phyloP scores from a whole-genome alignment of 2,797 vertebrate genomes.

The Phrynocephalus forsythii region DNA sequence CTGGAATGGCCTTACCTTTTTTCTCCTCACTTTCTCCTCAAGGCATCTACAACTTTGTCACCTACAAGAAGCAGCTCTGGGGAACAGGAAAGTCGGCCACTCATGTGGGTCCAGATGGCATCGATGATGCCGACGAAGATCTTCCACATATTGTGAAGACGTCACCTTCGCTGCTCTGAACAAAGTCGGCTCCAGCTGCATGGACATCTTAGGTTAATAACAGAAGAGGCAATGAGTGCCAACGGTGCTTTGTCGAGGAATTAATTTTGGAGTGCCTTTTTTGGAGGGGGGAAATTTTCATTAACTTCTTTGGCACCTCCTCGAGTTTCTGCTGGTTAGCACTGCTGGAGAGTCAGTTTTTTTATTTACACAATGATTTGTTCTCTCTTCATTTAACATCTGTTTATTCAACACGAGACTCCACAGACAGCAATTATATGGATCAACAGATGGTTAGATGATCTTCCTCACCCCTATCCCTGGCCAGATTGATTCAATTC shows the following conservation, averaged over 20 bases:
- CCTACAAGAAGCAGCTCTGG: constrained; percentile 22
- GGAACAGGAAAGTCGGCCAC: not conserved
- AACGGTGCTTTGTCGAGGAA: too few species aligned
- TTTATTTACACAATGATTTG: not conserved
- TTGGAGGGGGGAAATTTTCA: too few species aligned
- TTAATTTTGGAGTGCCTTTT: not conserved
- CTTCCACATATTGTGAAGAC: accelerated
- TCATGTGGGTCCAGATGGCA: not conserved
- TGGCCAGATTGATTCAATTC: not conserved
- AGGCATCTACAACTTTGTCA: constrained; percentile 3
- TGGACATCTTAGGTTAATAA: not conserved
- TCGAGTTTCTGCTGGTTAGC: not conserved
- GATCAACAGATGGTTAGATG: too few species aligned
- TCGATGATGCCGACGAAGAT: not conserved
- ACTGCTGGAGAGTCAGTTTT: not conserved
- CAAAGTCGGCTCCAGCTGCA: too few species aligned
- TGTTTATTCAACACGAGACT: not conserved
- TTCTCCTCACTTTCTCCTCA: not conserved
- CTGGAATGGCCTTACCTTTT: not conserved
- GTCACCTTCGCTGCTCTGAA: not conserved
- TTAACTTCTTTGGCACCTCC: too few species aligned
- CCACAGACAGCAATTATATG: not conserved
- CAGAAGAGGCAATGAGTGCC: too few species aligned
- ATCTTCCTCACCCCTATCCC: too few species aligned
- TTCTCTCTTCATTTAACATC: not conserved